Percentiles rank a stretch among this genome's conserved stretches.
These are phyloP conservation scores for Glomeris marginata DNA, from an alignment of 2,888 invertebrate genomes.

Conservation along the genomic window DNA sequence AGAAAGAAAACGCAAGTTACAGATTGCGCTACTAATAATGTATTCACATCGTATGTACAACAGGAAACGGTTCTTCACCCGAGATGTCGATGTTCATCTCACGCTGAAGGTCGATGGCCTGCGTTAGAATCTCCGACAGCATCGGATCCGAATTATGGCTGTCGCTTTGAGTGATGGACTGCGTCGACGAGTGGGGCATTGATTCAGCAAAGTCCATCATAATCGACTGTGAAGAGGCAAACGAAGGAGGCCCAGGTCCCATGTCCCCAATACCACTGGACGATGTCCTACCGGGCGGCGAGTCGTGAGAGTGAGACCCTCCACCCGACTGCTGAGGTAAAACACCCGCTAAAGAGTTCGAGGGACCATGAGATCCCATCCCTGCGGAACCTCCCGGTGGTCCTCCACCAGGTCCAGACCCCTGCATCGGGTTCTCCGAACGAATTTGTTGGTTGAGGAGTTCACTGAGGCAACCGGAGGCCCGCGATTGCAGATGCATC, in stretches of 20 bases:
- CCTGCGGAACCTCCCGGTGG: neutral
- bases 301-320: no score
- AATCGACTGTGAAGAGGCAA: neutral
- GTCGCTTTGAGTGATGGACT: conserved; percentile 12
- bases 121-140: conserved; percentile 68
- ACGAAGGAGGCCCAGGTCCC: neutral
- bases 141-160: conserved; percentile 29
- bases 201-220: neutral
- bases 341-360: no score
- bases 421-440: neutral
- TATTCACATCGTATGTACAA: no score
- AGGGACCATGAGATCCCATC: neutral
- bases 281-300: neutral
- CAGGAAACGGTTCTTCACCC: no score
- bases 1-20: no score
- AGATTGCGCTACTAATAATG: no score
- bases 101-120: conserved; percentile 45
- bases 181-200: conserved; percentile 10
- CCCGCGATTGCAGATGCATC: neutral
- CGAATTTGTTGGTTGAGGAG: conserved; percentile 8
- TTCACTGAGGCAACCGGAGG: conserved; percentile 6
- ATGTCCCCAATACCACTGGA: conserved; percentile 3
- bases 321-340: no score
- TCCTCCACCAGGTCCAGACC: neutral
- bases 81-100: conserved; percentile 51